Evolutionary conservation across 2,888 invertebrate genomes (phyloP).

Genomic region (Drosophila diplacantha): DNA sequence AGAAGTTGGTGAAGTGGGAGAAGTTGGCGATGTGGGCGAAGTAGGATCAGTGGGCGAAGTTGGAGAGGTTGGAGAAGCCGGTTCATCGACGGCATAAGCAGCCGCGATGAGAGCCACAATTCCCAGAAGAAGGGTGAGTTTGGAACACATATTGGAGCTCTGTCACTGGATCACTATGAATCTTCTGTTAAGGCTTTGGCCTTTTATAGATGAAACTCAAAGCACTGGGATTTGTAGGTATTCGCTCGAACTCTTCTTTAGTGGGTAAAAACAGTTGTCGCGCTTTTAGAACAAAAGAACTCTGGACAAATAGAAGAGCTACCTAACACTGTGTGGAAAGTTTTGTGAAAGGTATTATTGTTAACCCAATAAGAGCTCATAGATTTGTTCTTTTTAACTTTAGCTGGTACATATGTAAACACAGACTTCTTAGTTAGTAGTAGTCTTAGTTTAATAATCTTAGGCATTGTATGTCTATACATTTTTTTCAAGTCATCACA

Average conservation of each 20-base stretch:
- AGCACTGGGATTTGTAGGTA: background rate
- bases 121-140: background rate
- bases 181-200: background rate
- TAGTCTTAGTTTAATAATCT: background rate
- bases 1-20: background rate
- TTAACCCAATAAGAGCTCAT: background rate
- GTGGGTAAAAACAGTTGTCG: constrained; percentile 6
- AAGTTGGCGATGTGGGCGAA: background rate
- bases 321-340: background rate
- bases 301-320: constrained; percentile 2
- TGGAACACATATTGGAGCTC: constrained; percentile 13
- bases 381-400: background rate
- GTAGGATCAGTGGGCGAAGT: background rate
- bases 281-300: constrained; percentile 3
- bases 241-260: constrained; percentile 8
- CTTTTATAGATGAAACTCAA: constrained; percentile 12
- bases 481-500: too few relatives aligned
- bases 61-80: background rate
- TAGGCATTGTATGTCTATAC: background rate
- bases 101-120: background rate
- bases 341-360: background rate
- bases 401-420: background rate
- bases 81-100: background rate
- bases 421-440: background rate
- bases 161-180: constrained; percentile 3